Percentiles rank a stretch among this genome's conserved stretches.
Evolutionary conservation across 92 coral and sea anemone species (phyloP).

Genomic region (Actinernus sp.): DNA sequence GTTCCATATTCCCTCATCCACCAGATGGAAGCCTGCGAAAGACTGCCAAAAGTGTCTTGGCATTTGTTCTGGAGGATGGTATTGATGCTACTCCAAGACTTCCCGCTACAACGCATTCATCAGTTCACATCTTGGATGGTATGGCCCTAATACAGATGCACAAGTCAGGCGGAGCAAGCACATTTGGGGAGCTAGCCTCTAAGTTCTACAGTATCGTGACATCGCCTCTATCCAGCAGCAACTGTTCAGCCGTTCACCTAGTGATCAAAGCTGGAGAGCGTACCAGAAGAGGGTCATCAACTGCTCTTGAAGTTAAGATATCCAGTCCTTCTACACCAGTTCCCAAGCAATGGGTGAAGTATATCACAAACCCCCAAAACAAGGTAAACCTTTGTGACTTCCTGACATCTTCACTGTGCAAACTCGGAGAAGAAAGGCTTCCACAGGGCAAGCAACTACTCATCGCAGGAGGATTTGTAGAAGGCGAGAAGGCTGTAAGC

Average conservation of each 20-base stretch:
- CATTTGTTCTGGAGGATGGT: slow-evolving; percentile 13
- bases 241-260: slow-evolving; percentile 1
- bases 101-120: too few relatives aligned
- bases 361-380: slow-evolving; percentile 44
- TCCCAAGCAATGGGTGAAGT: slow-evolving; percentile 54
- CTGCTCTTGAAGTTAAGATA: slow-evolving; percentile 26
- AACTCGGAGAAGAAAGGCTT: slow-evolving; percentile 15
- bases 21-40: slow-evolving; percentile 37
- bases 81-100: slow-evolving; percentile 14
- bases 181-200: slow-evolving; percentile 41
- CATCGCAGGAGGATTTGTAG: slow-evolving; percentile 47
- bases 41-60: slow-evolving; percentile 37
- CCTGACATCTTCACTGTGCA: slow-evolving; percentile 16
- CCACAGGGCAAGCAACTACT: slow-evolving; percentile 1
- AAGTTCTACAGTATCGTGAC: slow-evolving; percentile 21
- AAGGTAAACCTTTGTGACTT: slow-evolving; percentile 23
- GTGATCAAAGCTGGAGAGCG: slow-evolving; percentile 51
- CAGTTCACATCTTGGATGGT: slow-evolving; percentile 38
- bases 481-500: slow-evolving; percentile 27
- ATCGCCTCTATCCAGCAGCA: background rate
- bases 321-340: slow-evolving; percentile 27
- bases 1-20: slow-evolving; percentile 34
- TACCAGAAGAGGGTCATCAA: slow-evolving; percentile 19
- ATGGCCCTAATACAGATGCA: slow-evolving; percentile 54
- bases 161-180: slow-evolving; percentile 21